phyloP scores from a whole-genome alignment of 2,888 invertebrate species.

The Drosophila pseudotalamancana region DNA sequence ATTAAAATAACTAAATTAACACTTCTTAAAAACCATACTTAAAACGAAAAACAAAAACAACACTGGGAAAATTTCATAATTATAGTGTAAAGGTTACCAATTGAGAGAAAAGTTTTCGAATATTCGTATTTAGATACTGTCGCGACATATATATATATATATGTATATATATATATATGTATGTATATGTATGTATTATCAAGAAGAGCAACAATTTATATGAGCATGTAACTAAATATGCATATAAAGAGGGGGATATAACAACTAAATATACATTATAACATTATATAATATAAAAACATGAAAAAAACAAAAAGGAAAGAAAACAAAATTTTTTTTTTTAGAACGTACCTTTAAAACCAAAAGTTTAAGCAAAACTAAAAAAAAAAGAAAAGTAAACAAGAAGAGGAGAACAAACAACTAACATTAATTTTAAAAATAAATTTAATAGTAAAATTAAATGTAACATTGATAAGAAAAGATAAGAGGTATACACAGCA shows the following conservation, averaged over 20 bases:
- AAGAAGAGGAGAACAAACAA: conserved; percentile 41
- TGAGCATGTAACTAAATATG: conserved; percentile 8
- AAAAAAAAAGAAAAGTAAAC: conserved; percentile 19
- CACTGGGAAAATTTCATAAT: conserved; percentile 5
- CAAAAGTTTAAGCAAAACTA: conserved; percentile 37
- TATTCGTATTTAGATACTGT: conserved; percentile 34
- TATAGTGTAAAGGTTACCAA: conserved; percentile 4
- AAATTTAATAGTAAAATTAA: conserved; percentile 72
- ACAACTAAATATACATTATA: conserved; percentile 59
- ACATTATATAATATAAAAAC: conserved; percentile 37
- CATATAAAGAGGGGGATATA: conserved; percentile 16
- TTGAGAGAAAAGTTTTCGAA: conserved; percentile 16
- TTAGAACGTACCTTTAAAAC: conserved; percentile 73
- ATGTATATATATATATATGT: conserved; percentile 6
- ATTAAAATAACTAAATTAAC: background rate
- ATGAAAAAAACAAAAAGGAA: conserved; percentile 9
- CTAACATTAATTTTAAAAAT: conserved; percentile 74
- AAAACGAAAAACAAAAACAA: conserved; percentile 2
- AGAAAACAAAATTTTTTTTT: conserved; percentile 53
- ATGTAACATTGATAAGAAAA: conserved; percentile 48
- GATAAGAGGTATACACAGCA: conserved; percentile 58
- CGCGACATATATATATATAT: conserved; percentile 15
- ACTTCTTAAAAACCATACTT: background rate
- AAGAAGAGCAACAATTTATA: conserved; percentile 26
- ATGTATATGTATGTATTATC: conserved; percentile 18